These are phyloP conservation scores for Peromyscus attwateri DNA, from an alignment of 2,797 vertebrate genomes.

Conservation along the genomic window DNA sequence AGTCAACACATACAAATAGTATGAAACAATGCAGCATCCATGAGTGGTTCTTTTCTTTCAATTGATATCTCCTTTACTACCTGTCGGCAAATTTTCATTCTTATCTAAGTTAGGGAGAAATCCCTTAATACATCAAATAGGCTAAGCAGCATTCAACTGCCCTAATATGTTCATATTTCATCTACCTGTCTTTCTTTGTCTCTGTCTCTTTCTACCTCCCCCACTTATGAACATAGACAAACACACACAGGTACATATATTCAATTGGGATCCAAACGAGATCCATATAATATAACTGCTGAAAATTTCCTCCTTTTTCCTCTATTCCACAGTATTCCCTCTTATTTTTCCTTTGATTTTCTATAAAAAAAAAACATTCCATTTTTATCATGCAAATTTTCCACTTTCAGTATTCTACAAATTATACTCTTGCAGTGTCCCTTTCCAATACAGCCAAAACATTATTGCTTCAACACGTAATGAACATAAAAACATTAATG, in stretches of 20 bases:
- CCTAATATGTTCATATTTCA: neutral
- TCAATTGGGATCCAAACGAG: constrained; percentile 5
- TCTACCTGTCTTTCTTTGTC: neutral
- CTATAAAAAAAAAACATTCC: neutral
- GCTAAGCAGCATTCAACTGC: neutral
- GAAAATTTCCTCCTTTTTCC: constrained; percentile 21
- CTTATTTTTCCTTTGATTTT: constrained; percentile 7
- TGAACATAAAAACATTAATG: neutral
- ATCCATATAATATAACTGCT: neutral
- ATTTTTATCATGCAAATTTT: neutral
- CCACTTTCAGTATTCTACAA: neutral
- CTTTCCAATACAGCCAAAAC: neutral
- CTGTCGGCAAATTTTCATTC: neutral
- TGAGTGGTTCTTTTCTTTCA: neutral
- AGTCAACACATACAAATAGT: neutral
- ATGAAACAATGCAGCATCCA: neutral
- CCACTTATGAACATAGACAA: neutral
- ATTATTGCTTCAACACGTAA: neutral
- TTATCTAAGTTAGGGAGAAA: neutral
- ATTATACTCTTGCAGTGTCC: neutral
- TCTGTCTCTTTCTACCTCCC: neutral
- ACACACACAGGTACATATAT: neutral
- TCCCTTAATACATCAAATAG: constrained; percentile 4
- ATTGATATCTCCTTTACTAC: neutral
- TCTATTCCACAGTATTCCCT: neutral